phyloP scores from a whole-genome alignment of 2,113 vertebrate genomes.

The Spilogale gracilis region DNA sequence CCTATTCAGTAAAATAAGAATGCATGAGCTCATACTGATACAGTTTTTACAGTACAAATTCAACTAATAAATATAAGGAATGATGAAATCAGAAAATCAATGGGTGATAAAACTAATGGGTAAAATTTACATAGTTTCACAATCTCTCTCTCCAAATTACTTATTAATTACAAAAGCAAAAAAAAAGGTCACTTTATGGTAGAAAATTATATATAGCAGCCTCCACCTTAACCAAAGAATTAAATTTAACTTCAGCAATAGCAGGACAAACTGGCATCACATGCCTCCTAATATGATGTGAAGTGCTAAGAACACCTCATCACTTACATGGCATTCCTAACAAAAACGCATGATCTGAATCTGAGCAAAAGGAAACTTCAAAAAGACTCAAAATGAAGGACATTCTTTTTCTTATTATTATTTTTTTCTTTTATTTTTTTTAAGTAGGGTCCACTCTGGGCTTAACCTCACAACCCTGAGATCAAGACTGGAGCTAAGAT shows the following conservation, averaged over 20 bases:
- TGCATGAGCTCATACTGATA: not conserved
- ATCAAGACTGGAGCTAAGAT: not conserved
- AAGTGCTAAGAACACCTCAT: not conserved
- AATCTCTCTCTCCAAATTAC: slow-evolving; percentile 5
- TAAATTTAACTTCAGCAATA: not conserved
- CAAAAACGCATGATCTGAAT: not conserved
- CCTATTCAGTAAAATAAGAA: slow-evolving; percentile 20
- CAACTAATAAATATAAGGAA: slow-evolving; percentile 46
- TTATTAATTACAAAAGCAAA: slow-evolving; percentile 36
- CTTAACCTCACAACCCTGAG: not conserved
- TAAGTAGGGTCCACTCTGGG: not conserved
- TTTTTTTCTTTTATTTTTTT: not conserved
- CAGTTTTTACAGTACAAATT: not conserved
- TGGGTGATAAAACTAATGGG: not conserved
- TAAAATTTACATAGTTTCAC: slow-evolving; percentile 9
- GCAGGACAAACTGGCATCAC: not conserved
- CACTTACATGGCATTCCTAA: not conserved
- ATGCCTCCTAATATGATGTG: not conserved
- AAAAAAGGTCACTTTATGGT: not conserved
- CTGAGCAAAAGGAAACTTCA: not conserved
- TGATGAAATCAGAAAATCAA: slow-evolving; percentile 29
- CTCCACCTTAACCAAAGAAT: not conserved
- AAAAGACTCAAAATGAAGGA: slow-evolving; percentile 13
- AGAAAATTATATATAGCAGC: not conserved
- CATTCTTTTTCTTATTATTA: not conserved